Conservation (phyloP, 1,140 invertebrate species). For the Pseudachorutes palmiensis region DNA sequence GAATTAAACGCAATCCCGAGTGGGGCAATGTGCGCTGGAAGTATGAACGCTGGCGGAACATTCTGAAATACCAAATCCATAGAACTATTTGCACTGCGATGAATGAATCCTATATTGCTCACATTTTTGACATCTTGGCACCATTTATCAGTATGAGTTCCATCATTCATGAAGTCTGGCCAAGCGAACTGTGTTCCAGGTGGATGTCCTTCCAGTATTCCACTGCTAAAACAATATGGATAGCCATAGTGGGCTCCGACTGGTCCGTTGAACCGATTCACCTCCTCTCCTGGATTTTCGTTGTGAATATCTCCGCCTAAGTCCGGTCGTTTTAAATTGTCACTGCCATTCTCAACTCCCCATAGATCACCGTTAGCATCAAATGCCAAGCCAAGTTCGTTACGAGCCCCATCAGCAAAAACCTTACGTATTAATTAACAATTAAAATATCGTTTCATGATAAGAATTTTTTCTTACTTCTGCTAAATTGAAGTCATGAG, state of each 20-base stretch:
- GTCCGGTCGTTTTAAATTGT: conserved; percentile 26
- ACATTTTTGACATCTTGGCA: conserved; percentile 29
- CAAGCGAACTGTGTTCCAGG: conserved; percentile 26
- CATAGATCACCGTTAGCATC: conserved; percentile 25
- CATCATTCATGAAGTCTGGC: conserved; percentile 31
- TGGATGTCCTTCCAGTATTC: conserved; percentile 10
- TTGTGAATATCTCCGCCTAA: conserved; percentile 34
- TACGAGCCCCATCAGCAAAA: conserved; percentile 32
- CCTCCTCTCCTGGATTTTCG: conserved; percentile 32
- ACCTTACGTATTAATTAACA: conserved; percentile 16
- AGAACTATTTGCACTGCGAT: conserved; percentile 1
- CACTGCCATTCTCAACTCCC: conserved; percentile 32
- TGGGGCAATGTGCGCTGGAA: conserved; percentile 31
- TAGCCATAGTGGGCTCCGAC: conserved; percentile 31
- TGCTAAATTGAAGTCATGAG: conserved; percentile 16
- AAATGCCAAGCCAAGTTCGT: conserved; percentile 32
- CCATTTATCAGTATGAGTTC: conserved; percentile 29
- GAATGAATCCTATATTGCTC: neutral
- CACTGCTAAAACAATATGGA: conserved; percentile 29
- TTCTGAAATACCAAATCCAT: conserved; percentile 21
- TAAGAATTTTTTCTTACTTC: no score
- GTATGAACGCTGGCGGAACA: conserved; percentile 21
- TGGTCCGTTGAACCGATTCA: conserved; percentile 25
- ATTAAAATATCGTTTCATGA: no score
- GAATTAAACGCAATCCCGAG: conserved; percentile 29